Base-by-base conservation (phyloP, 2,113 vertebrate species). In the Sinocyclocheilus anophthalmus region DNA sequence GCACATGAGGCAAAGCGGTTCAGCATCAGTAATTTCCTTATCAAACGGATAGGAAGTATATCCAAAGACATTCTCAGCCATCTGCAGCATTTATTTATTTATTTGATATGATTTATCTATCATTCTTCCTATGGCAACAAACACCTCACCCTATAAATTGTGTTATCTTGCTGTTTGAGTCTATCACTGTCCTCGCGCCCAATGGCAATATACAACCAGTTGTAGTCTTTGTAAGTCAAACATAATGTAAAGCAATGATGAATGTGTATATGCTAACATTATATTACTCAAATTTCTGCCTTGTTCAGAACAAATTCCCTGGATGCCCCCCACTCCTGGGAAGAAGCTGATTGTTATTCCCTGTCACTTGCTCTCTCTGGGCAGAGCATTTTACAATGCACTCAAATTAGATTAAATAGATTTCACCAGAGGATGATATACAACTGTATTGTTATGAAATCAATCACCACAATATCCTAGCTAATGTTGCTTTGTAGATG, bases 361-460 rank as follows among this genome's bases (percentile, higher is more conserved):
- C 30, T 63, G 80, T 81, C 39, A 26, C 42, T 33, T 84, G 39
- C 70, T 67, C 72, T 92, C 73, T 57, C 80, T 91, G 76, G 88
- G 88, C 70, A 75, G 18, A 79, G 79, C 73, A 53, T 92, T 94
- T 89, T 89, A 92, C 90, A 89, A 93, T 91, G 89, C 85, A 87
- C 90, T 91, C 86, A 92, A 93, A 94, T 89, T 90, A 91, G 73
- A 91, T 94, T 92, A 91, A 92, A 88, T 88, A 61, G 86, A 89
- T 91, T 92, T 93, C 93, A 85, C 86, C 65, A 57, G 77, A 89
- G 67, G 84, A 92, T 93, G 91, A 94, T 93, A 91, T 93, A 94
- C 91, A 89, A 87, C 90, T 91, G 93, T 90, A 90, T 90, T 78
- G 70, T 90, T 92, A 93, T 93, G 86, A 88, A 91, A 94, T 92